phyloP scores from a whole-genome alignment of 2,113 vertebrate species.

The Ctenodactylus gundi region DNA sequence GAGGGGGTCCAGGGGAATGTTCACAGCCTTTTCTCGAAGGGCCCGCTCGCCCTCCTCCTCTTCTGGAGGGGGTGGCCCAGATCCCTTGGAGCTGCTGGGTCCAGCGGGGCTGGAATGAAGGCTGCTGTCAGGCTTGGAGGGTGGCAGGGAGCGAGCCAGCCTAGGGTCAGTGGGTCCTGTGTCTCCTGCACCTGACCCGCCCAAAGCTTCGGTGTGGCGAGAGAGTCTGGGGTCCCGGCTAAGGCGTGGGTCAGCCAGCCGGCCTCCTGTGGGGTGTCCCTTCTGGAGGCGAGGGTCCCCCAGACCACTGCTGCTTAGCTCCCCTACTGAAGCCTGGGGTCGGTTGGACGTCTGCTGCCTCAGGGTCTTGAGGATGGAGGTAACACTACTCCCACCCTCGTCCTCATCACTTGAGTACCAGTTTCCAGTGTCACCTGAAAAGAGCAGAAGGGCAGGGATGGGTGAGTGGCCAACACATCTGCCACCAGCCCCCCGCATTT shows the following conservation, averaged over 20 bases:
- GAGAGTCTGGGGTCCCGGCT: slow-evolving; percentile 90
- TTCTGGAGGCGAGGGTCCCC: slow-evolving; percentile 92
- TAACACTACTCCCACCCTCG: slow-evolving; percentile 94
- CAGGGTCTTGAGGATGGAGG: slow-evolving; percentile 93
- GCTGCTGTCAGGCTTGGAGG: slow-evolving; percentile 69
- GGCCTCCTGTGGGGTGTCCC: slow-evolving; percentile 61
- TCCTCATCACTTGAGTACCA: slow-evolving; percentile 99
- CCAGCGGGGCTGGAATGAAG: slow-evolving; percentile 65
- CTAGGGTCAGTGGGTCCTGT: slow-evolving; percentile 84
- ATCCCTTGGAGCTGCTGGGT: slow-evolving; percentile 52
- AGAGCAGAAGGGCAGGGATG: background rate
- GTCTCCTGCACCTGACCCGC: slow-evolving; percentile 61
- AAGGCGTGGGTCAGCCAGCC: slow-evolving; percentile 87
- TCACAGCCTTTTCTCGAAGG: slow-evolving; percentile 90
- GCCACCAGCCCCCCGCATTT: accelerated
- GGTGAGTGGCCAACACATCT: background rate
- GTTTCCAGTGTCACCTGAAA: slow-evolving; percentile 92
- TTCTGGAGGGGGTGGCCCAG: slow-evolving; percentile 65
- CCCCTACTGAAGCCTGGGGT: slow-evolving; percentile 26
- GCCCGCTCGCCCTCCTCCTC: slow-evolving; percentile 93
- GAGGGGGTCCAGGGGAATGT: slow-evolving; percentile 90
- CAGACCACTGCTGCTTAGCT: slow-evolving; percentile 35
- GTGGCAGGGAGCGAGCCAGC: slow-evolving; percentile 76
- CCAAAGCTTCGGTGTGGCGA: slow-evolving; percentile 79
- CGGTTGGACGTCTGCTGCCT: slow-evolving; percentile 89